These are phyloP conservation scores for Cochlearius cochlearius DNA, from an alignment of 2,113 vertebrate species.

Conservation along the genomic window DNA sequence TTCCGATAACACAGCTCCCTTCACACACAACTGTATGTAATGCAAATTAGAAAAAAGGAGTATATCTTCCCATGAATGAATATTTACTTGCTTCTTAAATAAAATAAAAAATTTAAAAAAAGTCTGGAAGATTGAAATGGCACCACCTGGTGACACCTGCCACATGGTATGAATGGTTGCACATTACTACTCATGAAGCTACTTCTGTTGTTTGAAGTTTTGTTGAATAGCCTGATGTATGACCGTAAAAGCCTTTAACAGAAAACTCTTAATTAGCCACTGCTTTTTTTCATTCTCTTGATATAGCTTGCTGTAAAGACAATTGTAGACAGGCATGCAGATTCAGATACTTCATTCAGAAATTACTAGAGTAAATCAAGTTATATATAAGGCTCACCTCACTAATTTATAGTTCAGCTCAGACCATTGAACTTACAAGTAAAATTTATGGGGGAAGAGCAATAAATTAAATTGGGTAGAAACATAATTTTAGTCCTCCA, in stretches of 20 bases:
- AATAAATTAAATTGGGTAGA: constrained; percentile 77
- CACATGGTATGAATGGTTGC: neutral
- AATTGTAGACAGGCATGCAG: neutral
- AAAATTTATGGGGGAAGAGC: constrained; percentile 76
- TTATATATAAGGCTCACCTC: constrained; percentile 63
- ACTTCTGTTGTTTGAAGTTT: neutral
- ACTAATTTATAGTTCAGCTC: constrained; percentile 71
- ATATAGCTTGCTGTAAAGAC: neutral
- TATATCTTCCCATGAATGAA: neutral
- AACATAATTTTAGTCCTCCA: constrained; percentile 68
- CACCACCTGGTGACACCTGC: constrained; percentile 43
- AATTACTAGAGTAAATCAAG: constrained; percentile 58
- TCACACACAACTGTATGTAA: neutral
- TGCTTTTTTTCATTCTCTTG: neutral
- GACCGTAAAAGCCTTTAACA: neutral
- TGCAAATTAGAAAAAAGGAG: fast-evolving
- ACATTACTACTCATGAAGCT: neutral
- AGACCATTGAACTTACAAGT: constrained; percentile 72
- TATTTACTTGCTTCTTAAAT: neutral
- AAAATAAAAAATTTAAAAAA: neutral
- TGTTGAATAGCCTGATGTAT: neutral
- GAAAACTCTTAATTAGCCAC: neutral
- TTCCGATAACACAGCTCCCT: neutral
- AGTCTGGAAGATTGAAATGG: neutral
- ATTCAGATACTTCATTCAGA: constrained; percentile 48